phyloP scores from a whole-genome alignment of 2,888 invertebrate species.

The Cheilosia urbana region DNA sequence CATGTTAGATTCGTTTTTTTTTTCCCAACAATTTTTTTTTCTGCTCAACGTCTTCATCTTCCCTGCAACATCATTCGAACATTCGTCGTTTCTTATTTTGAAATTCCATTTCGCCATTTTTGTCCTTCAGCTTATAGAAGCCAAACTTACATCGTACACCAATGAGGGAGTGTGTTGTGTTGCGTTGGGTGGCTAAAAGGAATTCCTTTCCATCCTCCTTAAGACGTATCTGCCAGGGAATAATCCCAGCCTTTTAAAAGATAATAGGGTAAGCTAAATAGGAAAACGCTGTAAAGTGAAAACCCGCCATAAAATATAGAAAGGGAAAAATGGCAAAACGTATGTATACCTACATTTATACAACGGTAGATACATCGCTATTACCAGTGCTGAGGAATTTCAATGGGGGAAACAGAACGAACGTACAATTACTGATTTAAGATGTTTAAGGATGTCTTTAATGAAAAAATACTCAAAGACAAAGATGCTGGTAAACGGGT shows the following conservation, averaged over 20 bases:
- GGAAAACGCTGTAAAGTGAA: slow-evolving; percentile 74
- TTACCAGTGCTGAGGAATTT: slow-evolving; percentile 48
- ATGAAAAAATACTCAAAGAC: not conserved
- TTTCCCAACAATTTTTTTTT: slow-evolving; percentile 52
- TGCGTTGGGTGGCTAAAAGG: slow-evolving; percentile 55
- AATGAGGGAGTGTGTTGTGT: slow-evolving; percentile 50
- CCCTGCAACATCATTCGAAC: slow-evolving; percentile 43
- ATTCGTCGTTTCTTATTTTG: slow-evolving; percentile 69
- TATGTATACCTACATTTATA: slow-evolving; percentile 1
- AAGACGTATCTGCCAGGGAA: slow-evolving; percentile 58
- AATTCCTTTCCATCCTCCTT: slow-evolving; percentile 54
- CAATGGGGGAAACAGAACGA: not conserved
- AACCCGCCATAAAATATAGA: slow-evolving; percentile 63
- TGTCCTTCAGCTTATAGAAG: slow-evolving; percentile 66
- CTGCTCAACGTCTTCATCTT: slow-evolving; percentile 78
- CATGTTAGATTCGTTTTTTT: slow-evolving; percentile 66
- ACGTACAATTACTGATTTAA: slow-evolving; percentile 46
- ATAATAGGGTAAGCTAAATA: slow-evolving; percentile 75
- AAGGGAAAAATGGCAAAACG: slow-evolving; percentile 32
- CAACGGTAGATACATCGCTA: slow-evolving; percentile 21
- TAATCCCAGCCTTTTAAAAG: slow-evolving; percentile 74
- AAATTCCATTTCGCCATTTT: slow-evolving; percentile 71
- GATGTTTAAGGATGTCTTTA: slow-evolving; percentile 30
- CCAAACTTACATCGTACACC: slow-evolving; percentile 43
- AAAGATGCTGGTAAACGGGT: not conserved